These are phyloP conservation scores for Ceratina japonica DNA, from an alignment of 1,140 invertebrate genomes.

Conservation along the genomic window DNA sequence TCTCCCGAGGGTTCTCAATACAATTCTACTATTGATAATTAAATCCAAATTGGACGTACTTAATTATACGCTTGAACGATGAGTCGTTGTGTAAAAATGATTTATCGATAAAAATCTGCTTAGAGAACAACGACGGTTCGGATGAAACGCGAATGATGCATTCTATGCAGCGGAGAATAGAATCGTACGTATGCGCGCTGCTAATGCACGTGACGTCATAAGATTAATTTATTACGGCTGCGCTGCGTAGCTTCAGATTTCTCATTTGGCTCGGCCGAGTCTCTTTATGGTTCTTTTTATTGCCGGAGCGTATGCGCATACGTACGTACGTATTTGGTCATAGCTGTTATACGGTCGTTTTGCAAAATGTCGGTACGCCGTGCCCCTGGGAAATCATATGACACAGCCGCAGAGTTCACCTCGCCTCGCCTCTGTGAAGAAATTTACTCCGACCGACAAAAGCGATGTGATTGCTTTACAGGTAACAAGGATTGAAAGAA, in stretches of 20 bases:
- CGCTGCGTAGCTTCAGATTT: conserved; percentile 13
- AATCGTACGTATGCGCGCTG: too few relatives aligned
- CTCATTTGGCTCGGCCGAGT: background rate
- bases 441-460: conserved; percentile 61
- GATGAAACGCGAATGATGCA: too few relatives aligned
- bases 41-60: too few relatives aligned
- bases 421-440: conserved; percentile 27
- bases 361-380: conserved; percentile 50
- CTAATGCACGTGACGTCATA: too few relatives aligned
- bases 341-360: conserved; percentile 45
- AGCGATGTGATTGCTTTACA: conserved; percentile 44
- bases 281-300: conserved; percentile 36
- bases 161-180: too few relatives aligned
- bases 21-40: too few relatives aligned
- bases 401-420: conserved; percentile 10
- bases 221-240: too few relatives aligned
- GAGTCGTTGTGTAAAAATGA: too few relatives aligned
- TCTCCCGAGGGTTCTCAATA: too few relatives aligned
- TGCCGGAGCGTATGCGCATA: conserved; percentile 12
- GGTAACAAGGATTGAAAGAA: conserved; percentile 51
- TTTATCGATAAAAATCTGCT: too few relatives aligned
- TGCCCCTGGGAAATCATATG: conserved; percentile 61
- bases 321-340: conserved; percentile 54
- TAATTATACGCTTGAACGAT: too few relatives aligned
- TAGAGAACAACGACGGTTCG: too few relatives aligned